Conservation (phyloP, 2,113 vertebrate genomes). For the Salvelinus namaycush region DNA sequence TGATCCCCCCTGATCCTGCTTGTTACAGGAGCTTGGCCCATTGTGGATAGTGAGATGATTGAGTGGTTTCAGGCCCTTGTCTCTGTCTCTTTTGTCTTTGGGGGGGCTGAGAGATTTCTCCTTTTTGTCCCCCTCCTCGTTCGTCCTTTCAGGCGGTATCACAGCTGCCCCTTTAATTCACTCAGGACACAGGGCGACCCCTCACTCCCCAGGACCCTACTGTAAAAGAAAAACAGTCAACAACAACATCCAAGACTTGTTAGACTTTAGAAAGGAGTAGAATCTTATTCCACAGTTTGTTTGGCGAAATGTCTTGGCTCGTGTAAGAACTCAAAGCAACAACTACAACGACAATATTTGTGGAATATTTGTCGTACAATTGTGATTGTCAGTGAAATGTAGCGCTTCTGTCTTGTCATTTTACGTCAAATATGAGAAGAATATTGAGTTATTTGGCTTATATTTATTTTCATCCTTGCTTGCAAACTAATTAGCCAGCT, state of each 20-base stretch:
- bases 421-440: background rate
- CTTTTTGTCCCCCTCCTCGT: slow-evolving; percentile 79
- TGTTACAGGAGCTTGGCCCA: slow-evolving; percentile 71
- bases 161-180: slow-evolving; percentile 93
- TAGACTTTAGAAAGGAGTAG: background rate
- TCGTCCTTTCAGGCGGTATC: slow-evolving; percentile 85
- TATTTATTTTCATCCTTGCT: background rate
- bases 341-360: background rate
- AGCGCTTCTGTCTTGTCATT: background rate
- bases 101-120: slow-evolving; percentile 73
- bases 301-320: no score
- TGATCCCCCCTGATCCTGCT: slow-evolving; percentile 76
- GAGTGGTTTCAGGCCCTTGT: slow-evolving; percentile 74
- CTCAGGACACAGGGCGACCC: slow-evolving; percentile 66
- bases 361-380: background rate
- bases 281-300: background rate
- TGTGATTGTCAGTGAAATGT: background rate
- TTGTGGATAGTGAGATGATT: slow-evolving; percentile 75
- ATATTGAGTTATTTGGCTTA: background rate
- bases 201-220: slow-evolving; percentile 67
- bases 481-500: background rate
- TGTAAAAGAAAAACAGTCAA: slow-evolving; percentile 63
- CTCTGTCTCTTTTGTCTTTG: slow-evolving; percentile 81
- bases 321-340: no score
- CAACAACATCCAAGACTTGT: background rate